phyloP scores from a whole-genome alignment of 2,113 vertebrate genomes.

The Engraulis encrasicolus region DNA sequence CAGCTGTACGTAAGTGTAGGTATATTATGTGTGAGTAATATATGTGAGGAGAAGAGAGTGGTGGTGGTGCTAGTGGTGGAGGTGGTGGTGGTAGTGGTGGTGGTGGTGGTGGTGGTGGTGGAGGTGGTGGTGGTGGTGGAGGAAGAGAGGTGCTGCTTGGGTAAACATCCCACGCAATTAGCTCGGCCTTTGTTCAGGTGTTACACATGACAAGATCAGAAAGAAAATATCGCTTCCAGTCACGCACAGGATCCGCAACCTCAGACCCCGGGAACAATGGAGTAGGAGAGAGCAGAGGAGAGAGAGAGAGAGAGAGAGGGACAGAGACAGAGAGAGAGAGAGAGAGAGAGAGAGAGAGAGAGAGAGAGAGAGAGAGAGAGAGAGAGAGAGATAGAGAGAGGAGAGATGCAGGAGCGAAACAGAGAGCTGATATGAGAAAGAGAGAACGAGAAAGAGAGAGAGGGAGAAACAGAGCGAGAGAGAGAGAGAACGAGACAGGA shows the following conservation, averaged over 20 bases:
- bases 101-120: too few relatives aligned
- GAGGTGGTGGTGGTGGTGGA: neutral
- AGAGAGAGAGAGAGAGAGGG: neutral
- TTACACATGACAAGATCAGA: constrained; percentile 50
- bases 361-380: neutral
- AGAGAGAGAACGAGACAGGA: constrained; percentile 5
- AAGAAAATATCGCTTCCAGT: constrained; percentile 49
- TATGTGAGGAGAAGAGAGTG: too few relatives aligned
- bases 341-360: constrained; percentile 8
- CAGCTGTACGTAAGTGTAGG: too few relatives aligned
- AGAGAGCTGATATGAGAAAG: neutral
- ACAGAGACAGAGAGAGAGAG: constrained; percentile 28
- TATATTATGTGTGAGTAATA: too few relatives aligned
- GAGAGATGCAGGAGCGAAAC: neutral
- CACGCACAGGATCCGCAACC: constrained; percentile 53
- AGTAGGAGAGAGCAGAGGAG: neutral
- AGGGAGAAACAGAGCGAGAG: neutral
- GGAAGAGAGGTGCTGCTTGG: neutral
- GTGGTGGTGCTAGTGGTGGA: too few relatives aligned
- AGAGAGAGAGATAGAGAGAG: neutral
- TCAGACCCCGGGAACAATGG: constrained; percentile 48
- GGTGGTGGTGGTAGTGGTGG: too few relatives aligned
- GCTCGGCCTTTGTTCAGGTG: constrained; percentile 56
- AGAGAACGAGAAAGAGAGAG: neutral
- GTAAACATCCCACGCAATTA: constrained; percentile 59